Base-by-base conservation (phyloP, 2,797 vertebrate genomes). In the Tragopan temminckii region DNA sequence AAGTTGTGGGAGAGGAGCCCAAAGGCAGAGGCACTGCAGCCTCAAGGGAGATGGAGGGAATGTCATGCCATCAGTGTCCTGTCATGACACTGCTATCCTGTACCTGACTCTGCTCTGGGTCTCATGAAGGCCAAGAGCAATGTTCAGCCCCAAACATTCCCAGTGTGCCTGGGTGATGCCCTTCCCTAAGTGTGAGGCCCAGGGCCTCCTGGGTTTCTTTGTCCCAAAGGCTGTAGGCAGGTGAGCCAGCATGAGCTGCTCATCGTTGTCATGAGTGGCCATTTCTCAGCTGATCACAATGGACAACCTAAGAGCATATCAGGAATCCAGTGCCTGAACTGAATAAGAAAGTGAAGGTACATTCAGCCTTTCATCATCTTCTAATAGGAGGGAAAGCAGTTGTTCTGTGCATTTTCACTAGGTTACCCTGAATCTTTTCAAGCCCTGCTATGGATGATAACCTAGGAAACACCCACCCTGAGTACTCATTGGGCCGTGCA, bases 121-220 rank as follows among this genome's bases (percentile, higher is more conserved):
- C 18, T n/a, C 35, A 35, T 33, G 5, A 27, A 40, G 13, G 19
- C 9, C 16, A 50, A 74, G 64, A 3, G 24, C 31, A 20, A 7
- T 0, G 0, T 61, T 67, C 21, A 7, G 25, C 48, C 53, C 62
- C 27, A 11, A 52, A 33, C 0, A 2, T 7, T 67, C 36, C 63
- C 25, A 19, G 1, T 7, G 45, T 1, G 11, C 8, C 15, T 21
- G 27, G 13, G 27, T 7, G 1, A 61, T 40, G 82, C 53, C 35
- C 63, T 31, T 59, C 20, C 48, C 50, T 23, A 50, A 48, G 33
- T 0, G 1, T 58, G 15, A 48, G 10, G 40, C 0, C 17, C 59
- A 14, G 67, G 61, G 38, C 36, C 52, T 61, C 1, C 52, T 31
- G 33, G 79, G 27, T 70, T 36, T n/a, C 31, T 82, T 36, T 72